Conservation (phyloP, 1,140 invertebrate species). For the Diorhabda sublineata region DNA sequence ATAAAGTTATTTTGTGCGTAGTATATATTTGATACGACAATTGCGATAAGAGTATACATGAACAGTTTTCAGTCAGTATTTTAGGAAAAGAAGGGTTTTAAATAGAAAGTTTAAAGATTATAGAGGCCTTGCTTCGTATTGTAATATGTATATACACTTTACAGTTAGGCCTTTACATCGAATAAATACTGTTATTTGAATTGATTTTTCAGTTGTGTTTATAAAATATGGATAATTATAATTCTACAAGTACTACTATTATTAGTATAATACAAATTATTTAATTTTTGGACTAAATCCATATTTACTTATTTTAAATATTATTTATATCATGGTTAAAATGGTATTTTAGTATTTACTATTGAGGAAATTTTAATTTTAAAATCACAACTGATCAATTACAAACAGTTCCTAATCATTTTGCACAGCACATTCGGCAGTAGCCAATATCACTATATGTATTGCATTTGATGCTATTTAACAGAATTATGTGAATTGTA, state of each 20-base stretch:
- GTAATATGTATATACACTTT: background rate
- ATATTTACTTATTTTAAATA: too few species aligned
- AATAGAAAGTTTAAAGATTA: background rate
- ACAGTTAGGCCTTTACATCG: background rate
- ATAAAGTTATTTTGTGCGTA: background rate
- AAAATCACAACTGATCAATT: background rate
- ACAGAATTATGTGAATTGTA: slow-evolving; percentile 18
- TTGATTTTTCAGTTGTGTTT: background rate
- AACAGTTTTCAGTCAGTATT: background rate
- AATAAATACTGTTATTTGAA: background rate
- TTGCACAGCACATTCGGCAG: slow-evolving; percentile 34
- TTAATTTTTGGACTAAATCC: too few species aligned
- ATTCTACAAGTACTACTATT: too few species aligned
- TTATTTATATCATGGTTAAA: too few species aligned
- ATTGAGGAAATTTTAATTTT: too few species aligned
- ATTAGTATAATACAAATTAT: too few species aligned
- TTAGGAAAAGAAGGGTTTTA: background rate
- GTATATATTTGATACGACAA: background rate
- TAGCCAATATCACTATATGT: slow-evolving; percentile 32
- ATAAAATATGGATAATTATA: too few species aligned
- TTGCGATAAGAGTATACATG: background rate
- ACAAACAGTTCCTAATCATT: slow-evolving; percentile 16
- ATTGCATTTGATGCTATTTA: background rate
- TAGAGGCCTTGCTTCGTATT: background rate
- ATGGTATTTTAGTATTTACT: too few species aligned